phyloP scores from a whole-genome alignment of 53 echinoderm and acorn worm species.

The Echinarachnius parma region DNA sequence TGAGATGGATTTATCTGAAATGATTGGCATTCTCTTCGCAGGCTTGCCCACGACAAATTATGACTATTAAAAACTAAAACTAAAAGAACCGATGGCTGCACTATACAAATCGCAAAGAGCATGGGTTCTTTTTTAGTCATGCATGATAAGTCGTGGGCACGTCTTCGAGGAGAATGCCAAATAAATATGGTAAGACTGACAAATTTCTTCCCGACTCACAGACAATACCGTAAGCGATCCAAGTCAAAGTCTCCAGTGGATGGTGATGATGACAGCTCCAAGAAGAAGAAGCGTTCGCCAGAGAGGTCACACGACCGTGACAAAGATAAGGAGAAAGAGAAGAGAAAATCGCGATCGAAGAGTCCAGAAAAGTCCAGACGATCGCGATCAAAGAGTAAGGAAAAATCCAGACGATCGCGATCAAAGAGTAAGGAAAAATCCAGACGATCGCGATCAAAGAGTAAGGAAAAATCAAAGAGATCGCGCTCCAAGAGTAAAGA shows the following conservation, averaged over 20 bases:
- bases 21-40: no score
- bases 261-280: conserved; percentile 17
- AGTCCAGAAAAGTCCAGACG: conserved; percentile 48
- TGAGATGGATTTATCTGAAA: no score
- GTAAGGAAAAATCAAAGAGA: not conserved
- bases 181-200: no score
- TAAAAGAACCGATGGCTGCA: no score
- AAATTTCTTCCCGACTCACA: no score
- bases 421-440: not conserved
- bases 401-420: conserved; percentile 17
- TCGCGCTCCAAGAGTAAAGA: conserved; percentile 28
- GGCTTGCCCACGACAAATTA: no score
- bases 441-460: not conserved
- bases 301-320: conserved; percentile 22
- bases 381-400: conserved; percentile 1
- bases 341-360: conserved; percentile 52
- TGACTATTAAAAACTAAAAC: no score
- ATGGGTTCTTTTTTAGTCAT: no score
- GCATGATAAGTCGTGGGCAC: no score
- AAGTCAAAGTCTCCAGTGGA: conserved; percentile 22
- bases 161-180: no score
- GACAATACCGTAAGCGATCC: conserved; percentile 57
- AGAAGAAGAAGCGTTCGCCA: conserved; percentile 18
- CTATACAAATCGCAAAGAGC: no score
- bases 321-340: conserved; percentile 19